Conservation (phyloP, 2,888 invertebrate species). For the Ennomos erosarius region DNA sequence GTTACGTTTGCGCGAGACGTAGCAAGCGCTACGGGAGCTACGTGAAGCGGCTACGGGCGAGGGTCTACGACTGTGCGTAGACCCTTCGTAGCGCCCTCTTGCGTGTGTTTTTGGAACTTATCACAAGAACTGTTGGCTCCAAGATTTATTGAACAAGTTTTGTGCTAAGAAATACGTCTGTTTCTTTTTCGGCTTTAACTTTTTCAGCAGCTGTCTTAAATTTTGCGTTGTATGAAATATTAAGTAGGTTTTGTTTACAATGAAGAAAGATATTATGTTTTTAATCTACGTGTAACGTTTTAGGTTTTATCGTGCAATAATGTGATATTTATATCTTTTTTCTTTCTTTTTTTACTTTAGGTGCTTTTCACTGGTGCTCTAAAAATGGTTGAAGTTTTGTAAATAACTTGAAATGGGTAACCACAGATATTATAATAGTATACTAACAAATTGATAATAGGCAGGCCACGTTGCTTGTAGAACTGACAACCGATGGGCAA, state of each 20-base stretch:
- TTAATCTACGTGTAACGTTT: no score
- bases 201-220: slow-evolving; percentile 37
- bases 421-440: no score
- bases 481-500: no score
- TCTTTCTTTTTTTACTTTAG: no score
- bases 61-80: slow-evolving; percentile 55
- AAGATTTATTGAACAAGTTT: slow-evolving; percentile 49
- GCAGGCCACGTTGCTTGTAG: no score
- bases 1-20: slow-evolving; percentile 14
- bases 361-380: no score
- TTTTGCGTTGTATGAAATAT: slow-evolving; percentile 25
- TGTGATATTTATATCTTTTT: no score
- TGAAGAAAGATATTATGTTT: background rate
- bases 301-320: no score
- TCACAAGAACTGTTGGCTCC: slow-evolving; percentile 36
- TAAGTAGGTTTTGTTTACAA: slow-evolving; percentile 12
- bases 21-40: slow-evolving; percentile 31
- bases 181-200: slow-evolving; percentile 32
- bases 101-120: slow-evolving; percentile 45
- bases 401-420: no score
- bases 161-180: slow-evolving; percentile 37
- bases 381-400: no score
- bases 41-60: slow-evolving; percentile 49
- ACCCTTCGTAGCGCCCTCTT: slow-evolving; percentile 42
- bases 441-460: no score